Evolutionary conservation across 2,888 invertebrate genomes (phyloP).

Genomic region (Pristionchus maxplancki): DNA sequence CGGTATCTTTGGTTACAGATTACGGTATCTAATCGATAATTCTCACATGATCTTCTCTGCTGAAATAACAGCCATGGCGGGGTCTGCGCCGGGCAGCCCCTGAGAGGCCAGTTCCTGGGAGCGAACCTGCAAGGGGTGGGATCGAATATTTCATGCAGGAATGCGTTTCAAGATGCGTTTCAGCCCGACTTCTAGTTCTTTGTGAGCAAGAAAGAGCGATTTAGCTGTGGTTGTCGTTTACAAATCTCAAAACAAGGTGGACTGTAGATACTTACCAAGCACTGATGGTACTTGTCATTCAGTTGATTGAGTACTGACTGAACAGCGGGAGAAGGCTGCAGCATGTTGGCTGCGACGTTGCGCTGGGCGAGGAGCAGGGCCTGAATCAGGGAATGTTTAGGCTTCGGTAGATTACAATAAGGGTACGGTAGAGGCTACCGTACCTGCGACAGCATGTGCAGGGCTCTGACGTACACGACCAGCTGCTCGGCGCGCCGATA

Average conservation of each 20-base stretch:
- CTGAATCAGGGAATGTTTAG: not conserved
- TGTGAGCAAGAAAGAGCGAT: not conserved
- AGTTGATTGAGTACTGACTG: slow-evolving; percentile 87
- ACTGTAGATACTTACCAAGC: slow-evolving; percentile 86
- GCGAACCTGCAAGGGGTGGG: slow-evolving; percentile 81
- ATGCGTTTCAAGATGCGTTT: not conserved
- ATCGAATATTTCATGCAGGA: too few relatives aligned
- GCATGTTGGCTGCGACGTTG: slow-evolving; percentile 80
- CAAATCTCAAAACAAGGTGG: too few relatives aligned
- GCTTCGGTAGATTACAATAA: not conserved
- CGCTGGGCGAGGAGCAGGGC: slow-evolving; percentile 56
- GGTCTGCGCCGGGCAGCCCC: slow-evolving; percentile 82
- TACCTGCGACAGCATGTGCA: slow-evolving; percentile 95
- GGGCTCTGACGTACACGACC: slow-evolving; percentile 90
- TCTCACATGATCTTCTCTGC: slow-evolving; percentile 90
- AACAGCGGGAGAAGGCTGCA: slow-evolving; percentile 93
- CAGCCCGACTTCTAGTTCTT: too few relatives aligned
- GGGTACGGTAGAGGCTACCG: slow-evolving; percentile 81
- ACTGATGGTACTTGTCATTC: slow-evolving; percentile 93
- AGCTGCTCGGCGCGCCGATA: slow-evolving; percentile 86
- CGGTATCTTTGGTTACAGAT: not conserved
- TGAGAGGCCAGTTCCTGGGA: slow-evolving; percentile 85
- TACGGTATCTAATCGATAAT: not conserved
- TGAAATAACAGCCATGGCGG: slow-evolving; percentile 82
- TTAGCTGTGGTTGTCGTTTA: too few relatives aligned